Base-by-base conservation (phyloP, 2,888 invertebrate species). In the Spilosoma lubricipeda region DNA sequence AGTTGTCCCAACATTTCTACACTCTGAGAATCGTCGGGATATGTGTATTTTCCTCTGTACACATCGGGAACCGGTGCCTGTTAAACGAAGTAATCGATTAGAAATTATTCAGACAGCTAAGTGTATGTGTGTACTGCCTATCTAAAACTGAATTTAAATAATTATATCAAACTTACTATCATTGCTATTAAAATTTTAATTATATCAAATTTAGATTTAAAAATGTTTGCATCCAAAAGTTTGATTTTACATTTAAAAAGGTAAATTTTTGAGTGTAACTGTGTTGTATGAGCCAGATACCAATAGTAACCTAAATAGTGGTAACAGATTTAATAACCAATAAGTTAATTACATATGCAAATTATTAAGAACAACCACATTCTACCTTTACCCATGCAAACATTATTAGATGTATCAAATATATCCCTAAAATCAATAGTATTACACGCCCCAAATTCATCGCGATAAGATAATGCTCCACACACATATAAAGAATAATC, bases 41-140 rank as follows among this genome's bases (percentile, higher is more conserved):
- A 90, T 33, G 97, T 96, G 94, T 98, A 98, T 92, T 98, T 98
- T 59, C 99, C 99, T 85, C 99, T 97, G 94, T 99, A 99, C 36
- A 97, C 96, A 91, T 99, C 99, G 5, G 99, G 99, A 83, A 98
- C 98, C 2, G 99, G 97, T 18, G 99, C 99, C 99, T 98, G 91
- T 36, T 65, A 76, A 70, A 73, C 65, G 65, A 70, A 76, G 77
- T 71, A 64, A 70, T 68, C 64, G 36, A 77, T 82, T 76, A 84
- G 71, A 30, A 42, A 72, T 71, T 69, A 70, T 67, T 63, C 70
- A 65, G 13, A 48, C 39, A 15, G 23, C 48, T 23, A 39, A n/a
- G 7, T 20, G 20, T 0, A 48, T 36, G 39, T 66, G 13, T 67
- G 30, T 45, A 39, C 36, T 65, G 30, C 23, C 52, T 27, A 64